These are phyloP conservation scores for Lepilemur septentrionalis DNA, from an alignment of 2,797 vertebrate species.

Conservation along the genomic window DNA sequence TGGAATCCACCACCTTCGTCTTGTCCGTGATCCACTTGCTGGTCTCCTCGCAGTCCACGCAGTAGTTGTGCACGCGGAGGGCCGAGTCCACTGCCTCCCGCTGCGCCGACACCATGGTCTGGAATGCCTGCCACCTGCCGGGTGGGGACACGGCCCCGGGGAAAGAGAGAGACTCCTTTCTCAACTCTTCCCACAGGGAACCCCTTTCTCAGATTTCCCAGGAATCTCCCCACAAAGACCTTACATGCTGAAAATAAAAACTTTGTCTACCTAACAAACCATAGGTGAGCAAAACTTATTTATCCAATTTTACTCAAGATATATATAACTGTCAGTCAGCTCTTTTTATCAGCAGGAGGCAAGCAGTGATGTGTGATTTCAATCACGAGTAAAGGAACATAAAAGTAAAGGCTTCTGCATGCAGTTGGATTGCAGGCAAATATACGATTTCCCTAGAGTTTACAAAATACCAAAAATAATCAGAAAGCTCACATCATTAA, in stretches of 20 bases:
- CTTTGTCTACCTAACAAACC: background rate
- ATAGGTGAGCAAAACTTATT: background rate
- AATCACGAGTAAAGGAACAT: background rate
- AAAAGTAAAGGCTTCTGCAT: background rate
- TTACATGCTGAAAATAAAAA: background rate
- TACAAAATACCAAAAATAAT: background rate
- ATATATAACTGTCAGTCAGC: background rate
- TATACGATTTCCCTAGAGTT: background rate
- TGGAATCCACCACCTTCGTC: constrained; percentile 92
- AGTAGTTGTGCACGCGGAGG: constrained; percentile 93
- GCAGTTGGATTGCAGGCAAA: background rate
- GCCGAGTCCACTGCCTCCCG: constrained; percentile 91
- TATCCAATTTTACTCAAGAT: background rate
- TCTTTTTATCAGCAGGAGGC: background rate
- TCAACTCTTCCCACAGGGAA: background rate
- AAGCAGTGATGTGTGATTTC: background rate
- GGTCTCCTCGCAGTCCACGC: constrained; percentile 95
- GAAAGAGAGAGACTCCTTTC: background rate
- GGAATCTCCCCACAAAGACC: background rate
- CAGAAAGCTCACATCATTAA: background rate
- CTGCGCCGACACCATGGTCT: constrained; percentile 89
- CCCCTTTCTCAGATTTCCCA: background rate
- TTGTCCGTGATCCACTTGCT: constrained; percentile 94
- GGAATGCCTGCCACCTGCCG: constrained; percentile 93
- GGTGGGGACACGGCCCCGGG: background rate